Conservation (phyloP, 2,113 vertebrate species). For the Bujurquina vittata region DNA sequence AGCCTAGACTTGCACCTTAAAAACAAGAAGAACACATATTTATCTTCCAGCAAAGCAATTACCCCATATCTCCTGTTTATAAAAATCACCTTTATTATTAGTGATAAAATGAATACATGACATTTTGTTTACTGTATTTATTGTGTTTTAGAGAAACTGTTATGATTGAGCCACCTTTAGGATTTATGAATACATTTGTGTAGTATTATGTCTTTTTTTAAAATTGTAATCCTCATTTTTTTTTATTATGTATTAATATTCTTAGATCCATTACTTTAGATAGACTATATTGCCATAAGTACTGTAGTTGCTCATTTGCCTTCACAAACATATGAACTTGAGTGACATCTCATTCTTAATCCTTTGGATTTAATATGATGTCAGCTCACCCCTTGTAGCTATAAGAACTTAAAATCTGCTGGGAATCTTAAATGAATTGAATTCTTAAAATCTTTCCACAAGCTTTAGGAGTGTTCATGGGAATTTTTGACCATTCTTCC, state of each 20-base stretch:
- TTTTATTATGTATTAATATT: neutral
- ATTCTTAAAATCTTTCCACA: too few species aligned
- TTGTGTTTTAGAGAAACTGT: neutral
- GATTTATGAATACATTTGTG: slow-evolving; percentile 8
- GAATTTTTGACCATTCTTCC: too few species aligned
- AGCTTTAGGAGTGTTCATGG: too few species aligned
- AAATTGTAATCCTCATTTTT: slow-evolving; percentile 5
- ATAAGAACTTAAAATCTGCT: too few species aligned
- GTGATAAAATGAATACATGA: neutral
- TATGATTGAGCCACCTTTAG: slow-evolving; percentile 15
- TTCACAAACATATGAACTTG: too few species aligned
- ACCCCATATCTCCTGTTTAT: neutral
- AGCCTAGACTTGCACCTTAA: neutral
- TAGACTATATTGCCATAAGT: too few species aligned
- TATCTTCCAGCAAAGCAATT: neutral
- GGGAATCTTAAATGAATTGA: too few species aligned
- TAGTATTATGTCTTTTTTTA: slow-evolving; percentile 1
- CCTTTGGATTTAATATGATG: too few species aligned
- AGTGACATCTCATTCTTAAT: too few species aligned
- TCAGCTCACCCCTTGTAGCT: too few species aligned
- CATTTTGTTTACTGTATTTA: neutral
- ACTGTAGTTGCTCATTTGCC: too few species aligned
- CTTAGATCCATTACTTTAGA: neutral
- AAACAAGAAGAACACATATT: neutral
- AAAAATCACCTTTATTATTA: neutral